phyloP scores from a whole-genome alignment of 2,113 vertebrate genomes.

The Paraplagusia blochii region DNA sequence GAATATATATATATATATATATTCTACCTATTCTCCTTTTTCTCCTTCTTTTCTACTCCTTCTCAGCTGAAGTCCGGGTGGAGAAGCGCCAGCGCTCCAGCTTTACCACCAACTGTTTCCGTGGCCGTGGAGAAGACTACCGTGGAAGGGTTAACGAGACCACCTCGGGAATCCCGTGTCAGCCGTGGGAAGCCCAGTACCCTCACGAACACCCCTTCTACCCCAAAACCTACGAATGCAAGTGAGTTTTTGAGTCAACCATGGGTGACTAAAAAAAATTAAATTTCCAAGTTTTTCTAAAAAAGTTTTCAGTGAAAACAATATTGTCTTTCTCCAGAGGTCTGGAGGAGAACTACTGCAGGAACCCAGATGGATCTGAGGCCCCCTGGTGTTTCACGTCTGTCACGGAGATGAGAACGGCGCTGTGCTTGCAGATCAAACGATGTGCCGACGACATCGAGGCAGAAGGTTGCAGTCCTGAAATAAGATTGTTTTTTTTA shows the following conservation, averaged over 20 bases:
- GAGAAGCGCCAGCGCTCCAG: conserved; percentile 71
- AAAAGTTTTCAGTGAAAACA: too few relatives aligned
- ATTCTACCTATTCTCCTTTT: not conserved
- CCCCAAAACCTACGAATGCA: conserved; percentile 91
- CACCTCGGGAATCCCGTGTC: conserved; percentile 85
- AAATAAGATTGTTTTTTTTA: too few relatives aligned
- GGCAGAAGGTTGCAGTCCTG: conserved; percentile 83
- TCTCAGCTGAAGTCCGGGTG: conserved; percentile 63
- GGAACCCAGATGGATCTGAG: conserved; percentile 93
- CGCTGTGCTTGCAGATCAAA: conserved; percentile 93
- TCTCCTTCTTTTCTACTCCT: not conserved
- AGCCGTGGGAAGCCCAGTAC: conserved; percentile 87
- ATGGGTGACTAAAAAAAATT: too few relatives aligned
- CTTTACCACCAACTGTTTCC: conserved; percentile 83
- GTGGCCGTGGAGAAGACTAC: conserved; percentile 87
- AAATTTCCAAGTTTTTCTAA: too few relatives aligned
- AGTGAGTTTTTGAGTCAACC: conserved; percentile 80
- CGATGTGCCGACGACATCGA: conserved; percentile 86
- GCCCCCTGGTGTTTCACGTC: conserved; percentile 96
- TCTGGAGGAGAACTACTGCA: conserved; percentile 92
- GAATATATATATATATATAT: too few relatives aligned
- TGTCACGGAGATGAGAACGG: conserved; percentile 75
- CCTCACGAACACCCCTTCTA: conserved; percentile 87
- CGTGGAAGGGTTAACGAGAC: conserved; percentile 86
- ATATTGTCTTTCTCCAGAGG: conserved; percentile 76